Percentiles rank a stretch among this genome's conserved stretches.
Conservation (phyloP, 2,113 vertebrate species). For the Sylvicapra grimmia region DNA sequence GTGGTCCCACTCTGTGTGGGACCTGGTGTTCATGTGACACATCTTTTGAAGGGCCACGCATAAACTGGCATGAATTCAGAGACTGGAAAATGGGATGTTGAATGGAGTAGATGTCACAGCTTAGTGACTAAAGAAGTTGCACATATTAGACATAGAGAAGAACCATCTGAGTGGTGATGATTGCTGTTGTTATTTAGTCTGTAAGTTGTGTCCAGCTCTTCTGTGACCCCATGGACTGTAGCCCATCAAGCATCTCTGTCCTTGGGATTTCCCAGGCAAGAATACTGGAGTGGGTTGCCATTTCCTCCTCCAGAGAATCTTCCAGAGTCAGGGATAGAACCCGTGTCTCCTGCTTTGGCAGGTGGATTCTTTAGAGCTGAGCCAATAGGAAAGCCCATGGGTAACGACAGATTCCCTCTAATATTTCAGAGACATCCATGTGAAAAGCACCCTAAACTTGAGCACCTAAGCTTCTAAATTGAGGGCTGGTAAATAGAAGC, state of each 20-base stretch:
- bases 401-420: neutral
- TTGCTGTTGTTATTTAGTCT: neutral
- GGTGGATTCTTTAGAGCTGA: neutral
- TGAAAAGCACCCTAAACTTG: neutral
- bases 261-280: neutral
- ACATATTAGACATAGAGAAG: neutral
- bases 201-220: neutral
- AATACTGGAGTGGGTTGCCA: neutral
- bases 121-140: neutral
- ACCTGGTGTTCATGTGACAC: neutral
- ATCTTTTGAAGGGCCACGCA: accelerated
- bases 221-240: neutral
- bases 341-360: neutral
- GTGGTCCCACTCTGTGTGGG: accelerated
- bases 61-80: neutral
- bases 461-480: neutral
- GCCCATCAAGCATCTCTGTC: neutral
- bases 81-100: neutral
- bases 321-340: neutral
- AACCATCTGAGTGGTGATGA: neutral
- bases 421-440: neutral
- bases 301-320: neutral
- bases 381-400: neutral
- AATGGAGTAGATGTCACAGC: neutral
- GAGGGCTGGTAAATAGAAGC: neutral